Percentiles rank a stretch among this genome's conserved stretches.
Conservation (phyloP, 2,888 invertebrate species). For the Sphecodes monilicornis region DNA sequence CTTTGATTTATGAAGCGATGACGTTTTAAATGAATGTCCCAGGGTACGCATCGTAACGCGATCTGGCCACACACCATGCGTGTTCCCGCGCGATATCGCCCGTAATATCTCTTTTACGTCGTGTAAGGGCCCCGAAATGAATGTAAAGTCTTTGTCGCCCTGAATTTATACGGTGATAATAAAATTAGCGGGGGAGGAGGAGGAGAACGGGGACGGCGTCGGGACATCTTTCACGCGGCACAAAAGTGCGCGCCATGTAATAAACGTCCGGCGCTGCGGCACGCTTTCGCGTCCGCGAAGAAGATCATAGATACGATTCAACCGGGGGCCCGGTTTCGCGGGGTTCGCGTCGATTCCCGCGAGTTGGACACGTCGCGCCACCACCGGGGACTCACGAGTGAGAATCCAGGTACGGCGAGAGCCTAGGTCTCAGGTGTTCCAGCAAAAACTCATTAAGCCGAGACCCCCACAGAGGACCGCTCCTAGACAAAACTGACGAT, state of each 20-base stretch:
- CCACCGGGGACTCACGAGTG: background rate
- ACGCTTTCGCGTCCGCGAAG: constrained; percentile 52
- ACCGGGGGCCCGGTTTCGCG: constrained; percentile 5
- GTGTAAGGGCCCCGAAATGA: constrained; percentile 53
- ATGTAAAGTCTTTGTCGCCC: constrained; percentile 58
- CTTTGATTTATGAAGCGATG: constrained; percentile 72
- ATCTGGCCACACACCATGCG: constrained; percentile 71
- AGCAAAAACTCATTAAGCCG: constrained; percentile 80
- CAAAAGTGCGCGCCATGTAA: constrained; percentile 47
- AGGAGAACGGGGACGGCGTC: background rate
- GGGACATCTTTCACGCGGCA: constrained; percentile 41
- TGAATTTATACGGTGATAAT: constrained; percentile 55
- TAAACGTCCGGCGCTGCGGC: constrained; percentile 45
- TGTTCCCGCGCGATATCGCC: constrained; percentile 58
- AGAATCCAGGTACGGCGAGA: background rate
- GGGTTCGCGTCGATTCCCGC: background rate
- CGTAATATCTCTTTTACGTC: constrained; percentile 68
- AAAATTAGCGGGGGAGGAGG: constrained; percentile 46
- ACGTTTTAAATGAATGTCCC: constrained; percentile 71
- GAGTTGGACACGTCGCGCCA: background rate
- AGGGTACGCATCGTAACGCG: constrained; percentile 71
- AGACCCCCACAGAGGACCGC: constrained; percentile 64
- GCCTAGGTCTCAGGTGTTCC: constrained; percentile 40
- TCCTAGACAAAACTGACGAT: constrained; percentile 79
- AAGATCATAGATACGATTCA: constrained; percentile 58